Base-by-base conservation (phyloP, 2,113 vertebrate genomes). In the Pseudopipra pipra region DNA sequence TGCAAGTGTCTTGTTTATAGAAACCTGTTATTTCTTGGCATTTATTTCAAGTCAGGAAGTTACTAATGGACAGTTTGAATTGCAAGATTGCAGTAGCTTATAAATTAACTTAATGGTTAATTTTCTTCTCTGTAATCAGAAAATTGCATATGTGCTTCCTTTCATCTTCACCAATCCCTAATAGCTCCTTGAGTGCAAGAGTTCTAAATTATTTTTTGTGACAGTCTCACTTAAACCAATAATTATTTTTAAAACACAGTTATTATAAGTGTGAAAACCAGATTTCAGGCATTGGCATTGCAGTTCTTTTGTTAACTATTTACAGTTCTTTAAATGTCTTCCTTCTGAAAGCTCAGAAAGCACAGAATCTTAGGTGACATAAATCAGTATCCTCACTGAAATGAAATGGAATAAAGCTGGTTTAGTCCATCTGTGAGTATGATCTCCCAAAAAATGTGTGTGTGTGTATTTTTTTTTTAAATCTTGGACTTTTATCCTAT, bases 401-500 rank as follows among this genome's bases (percentile, higher is more conserved):
- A 27, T 51, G 8, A 72, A 91, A 39, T n/a, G 3, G 17, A 61
- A 21, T 58, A 58, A 72, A 79, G 15, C 62, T 58, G 22, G 12
- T 35, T 71, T 80, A 52, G 44, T 89, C 43, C 28, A 44, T 75
- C 67, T 91, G 41, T 2, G 1, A 11, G 39, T 72, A 17, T 37
- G 28, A 87, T 25, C 2, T 2, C 3, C 25, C 12, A 6, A 43
- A 14, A 84, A 30, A 14, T 15, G 5, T 27, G 20, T n/a, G 15
- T 51, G 11, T 76, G 7, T 16, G 3, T 63, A 0, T n/a, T 12
- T 77, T 30, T 56, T 35, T 49, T 83, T 94, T 96, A 95, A 97
- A 97, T 78, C 46, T 94, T 88, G 90, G 51, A 52, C 74, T 87
- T 93, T 91, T 98, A 30, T 95, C 95, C 89, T 95, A 55, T 97